A percentile compares a stretch with the other conserved stretches of the same genome.
Evolutionary conservation across 92 coral and sea anemone species (phyloP).

Genomic region (Actinostola sp.): DNA sequence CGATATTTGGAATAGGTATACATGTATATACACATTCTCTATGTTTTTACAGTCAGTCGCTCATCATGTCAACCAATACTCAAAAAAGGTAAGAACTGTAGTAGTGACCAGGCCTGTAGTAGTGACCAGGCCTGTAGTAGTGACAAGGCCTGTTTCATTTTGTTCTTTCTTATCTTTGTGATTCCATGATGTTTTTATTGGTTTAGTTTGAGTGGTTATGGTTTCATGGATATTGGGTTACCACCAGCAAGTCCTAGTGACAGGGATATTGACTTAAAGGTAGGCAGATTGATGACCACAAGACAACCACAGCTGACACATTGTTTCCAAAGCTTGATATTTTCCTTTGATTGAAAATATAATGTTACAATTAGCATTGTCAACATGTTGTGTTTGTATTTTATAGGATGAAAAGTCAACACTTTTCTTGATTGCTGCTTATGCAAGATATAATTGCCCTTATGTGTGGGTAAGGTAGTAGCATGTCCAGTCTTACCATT

Average conservation of each 20-base stretch:
- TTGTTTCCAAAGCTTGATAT: too few species aligned
- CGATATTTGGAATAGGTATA: too few species aligned
- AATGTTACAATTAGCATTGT: too few species aligned
- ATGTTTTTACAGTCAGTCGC: slow-evolving; percentile 70
- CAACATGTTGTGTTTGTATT: too few species aligned
- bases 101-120: not conserved
- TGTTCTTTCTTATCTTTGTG: too few species aligned
- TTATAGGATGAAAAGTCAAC: slow-evolving; percentile 95
- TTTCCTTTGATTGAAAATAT: too few species aligned
- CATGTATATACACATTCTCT: not conserved
- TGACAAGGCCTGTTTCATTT: not conserved
- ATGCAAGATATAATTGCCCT: slow-evolving; percentile 95
- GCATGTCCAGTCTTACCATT: too few species aligned
- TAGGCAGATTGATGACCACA: too few species aligned
- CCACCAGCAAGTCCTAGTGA: slow-evolving; percentile 99
- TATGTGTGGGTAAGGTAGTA: slow-evolving; percentile 99
- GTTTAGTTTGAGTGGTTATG: slow-evolving; percentile 77
- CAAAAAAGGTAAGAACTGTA: slow-evolving; percentile 68
- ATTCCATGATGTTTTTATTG: too few species aligned
- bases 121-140: not conserved
- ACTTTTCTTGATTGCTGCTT: slow-evolving; percentile 89
- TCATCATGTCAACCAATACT: slow-evolving; percentile 83
- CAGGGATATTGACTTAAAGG: slow-evolving; percentile 93
- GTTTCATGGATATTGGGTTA: slow-evolving; percentile 95
- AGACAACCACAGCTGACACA: too few species aligned